phyloP scores from a whole-genome alignment of 1,140 invertebrate species.

The Drosophila ambigua region DNA sequence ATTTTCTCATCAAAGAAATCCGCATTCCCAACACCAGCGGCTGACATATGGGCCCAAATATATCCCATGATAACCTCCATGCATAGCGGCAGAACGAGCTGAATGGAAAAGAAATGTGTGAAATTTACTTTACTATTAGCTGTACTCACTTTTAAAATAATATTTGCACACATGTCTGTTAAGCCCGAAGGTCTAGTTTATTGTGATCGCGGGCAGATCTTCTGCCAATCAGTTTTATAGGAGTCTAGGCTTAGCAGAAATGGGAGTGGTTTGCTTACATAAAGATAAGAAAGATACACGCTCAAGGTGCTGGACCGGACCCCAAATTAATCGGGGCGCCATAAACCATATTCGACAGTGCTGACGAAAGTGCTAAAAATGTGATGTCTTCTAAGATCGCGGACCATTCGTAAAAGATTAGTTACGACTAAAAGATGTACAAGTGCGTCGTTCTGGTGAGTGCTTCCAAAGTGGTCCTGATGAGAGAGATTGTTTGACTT shows the following conservation, averaged over 20 bases:
- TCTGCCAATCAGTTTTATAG: slow-evolving; percentile 47
- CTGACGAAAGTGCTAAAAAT: slow-evolving; percentile 24
- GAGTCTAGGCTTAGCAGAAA: slow-evolving; percentile 15
- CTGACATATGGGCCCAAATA: too few species aligned
- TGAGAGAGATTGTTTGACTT: not conserved
- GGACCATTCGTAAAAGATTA: slow-evolving; percentile 19
- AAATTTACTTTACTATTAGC: not conserved
- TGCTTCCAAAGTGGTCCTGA: not conserved
- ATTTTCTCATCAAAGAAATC: too few species aligned
- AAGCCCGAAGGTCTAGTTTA: slow-evolving; percentile 11
- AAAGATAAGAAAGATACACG: slow-evolving; percentile 33
- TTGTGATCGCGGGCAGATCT: slow-evolving; percentile 13
- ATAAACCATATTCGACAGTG: slow-evolving; percentile 45
- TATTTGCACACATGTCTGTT: slow-evolving; percentile 26
- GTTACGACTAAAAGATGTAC: slow-evolving; percentile 21
- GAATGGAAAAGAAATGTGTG: not conserved
- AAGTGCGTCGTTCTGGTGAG: slow-evolving; percentile 9
- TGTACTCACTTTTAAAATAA: slow-evolving; percentile 8
- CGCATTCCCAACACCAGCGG: too few species aligned
- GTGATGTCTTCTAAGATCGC: not conserved
- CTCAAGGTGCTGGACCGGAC: slow-evolving; percentile 12
- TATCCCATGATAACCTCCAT: too few species aligned
- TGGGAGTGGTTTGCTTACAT: slow-evolving; percentile 25
- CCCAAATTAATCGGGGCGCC: slow-evolving; percentile 17
- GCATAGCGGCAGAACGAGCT: too few species aligned